Conservation (phyloP, 30 jellyfish, hydroid and myxozoan genomes). For the Turritopsis rubra region DNA sequence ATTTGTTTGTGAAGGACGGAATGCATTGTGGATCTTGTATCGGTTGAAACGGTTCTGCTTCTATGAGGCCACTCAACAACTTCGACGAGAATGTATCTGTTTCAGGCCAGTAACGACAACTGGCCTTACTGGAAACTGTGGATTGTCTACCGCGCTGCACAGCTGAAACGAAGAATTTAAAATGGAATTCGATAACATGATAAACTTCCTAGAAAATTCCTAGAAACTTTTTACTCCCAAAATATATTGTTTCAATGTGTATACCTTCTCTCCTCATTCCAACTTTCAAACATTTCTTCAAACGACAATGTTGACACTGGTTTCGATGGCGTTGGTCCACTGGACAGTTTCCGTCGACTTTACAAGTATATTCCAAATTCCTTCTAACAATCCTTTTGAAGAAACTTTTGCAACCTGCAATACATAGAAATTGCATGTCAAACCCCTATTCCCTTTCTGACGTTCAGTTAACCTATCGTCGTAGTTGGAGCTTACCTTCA, state of each 20-base stretch:
- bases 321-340: conserved; percentile 86
- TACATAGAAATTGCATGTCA: not conserved
- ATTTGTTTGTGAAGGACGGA: not conserved
- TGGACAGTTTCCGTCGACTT: conserved; percentile 84
- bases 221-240: too few species aligned
- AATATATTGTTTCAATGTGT: conserved; percentile 16
- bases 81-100: conserved; percentile 1
- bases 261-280: conserved; percentile 98
- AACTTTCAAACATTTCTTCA: conserved; percentile 88
- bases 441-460: not conserved
- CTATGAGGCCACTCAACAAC: not conserved
- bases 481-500: conserved; percentile 56
- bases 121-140: not conserved
- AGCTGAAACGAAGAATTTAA: conserved; percentile 56
- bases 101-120: not conserved
- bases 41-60: conserved; percentile 17
- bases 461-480: not conserved
- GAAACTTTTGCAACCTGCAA: conserved; percentile 88
- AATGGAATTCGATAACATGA: too few species aligned
- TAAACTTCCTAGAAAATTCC: too few species aligned
- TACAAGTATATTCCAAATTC: conserved; percentile 80
- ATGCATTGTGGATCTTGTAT: not conserved
- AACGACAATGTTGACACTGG: conserved; percentile 96
- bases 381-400: conserved; percentile 90
- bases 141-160: conserved; percentile 83